These are phyloP conservation scores for Keiferia lycopersicella DNA, from an alignment of 2,888 invertebrate genomes.

Conservation along the genomic window DNA sequence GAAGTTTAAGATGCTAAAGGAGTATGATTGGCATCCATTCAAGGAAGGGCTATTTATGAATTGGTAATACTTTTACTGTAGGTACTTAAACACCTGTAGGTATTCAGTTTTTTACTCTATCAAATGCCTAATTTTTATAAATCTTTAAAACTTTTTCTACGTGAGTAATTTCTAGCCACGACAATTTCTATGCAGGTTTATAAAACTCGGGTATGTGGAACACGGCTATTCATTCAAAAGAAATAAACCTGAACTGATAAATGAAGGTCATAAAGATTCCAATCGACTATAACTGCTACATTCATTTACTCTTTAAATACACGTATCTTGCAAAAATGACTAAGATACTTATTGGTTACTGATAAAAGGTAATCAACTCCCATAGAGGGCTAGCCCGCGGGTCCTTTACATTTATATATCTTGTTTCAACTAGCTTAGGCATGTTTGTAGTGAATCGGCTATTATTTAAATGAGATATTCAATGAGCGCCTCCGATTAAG, in stretches of 20 bases:
- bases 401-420: conserved; percentile 37
- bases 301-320: conserved; percentile 15
- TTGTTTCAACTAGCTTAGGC: conserved; percentile 24
- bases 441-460: conserved; percentile 38
- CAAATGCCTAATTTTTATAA: too few species aligned
- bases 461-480: conserved; percentile 51
- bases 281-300: neutral
- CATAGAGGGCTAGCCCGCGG: conserved; percentile 28
- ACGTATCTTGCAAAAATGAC: conserved; percentile 28
- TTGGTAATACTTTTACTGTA: too few species aligned
- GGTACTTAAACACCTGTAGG: too few species aligned
- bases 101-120: too few species aligned
- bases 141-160: too few species aligned
- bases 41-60: too few species aligned
- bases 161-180: too few species aligned
- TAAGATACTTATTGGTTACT: conserved; percentile 35
- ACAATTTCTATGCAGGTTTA: too few species aligned
- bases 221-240: too few species aligned
- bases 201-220: too few species aligned
- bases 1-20: neutral
- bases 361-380: conserved; percentile 40
- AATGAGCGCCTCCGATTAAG: conserved; percentile 36
- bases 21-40: neutral
- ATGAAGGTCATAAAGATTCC: neutral
- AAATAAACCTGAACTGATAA: too few species aligned